Evolutionary conservation across 1,140 invertebrate genomes (phyloP), one percentile per base, ranked within the genome.

Genomic region (Nylanderia fulva): DNA sequence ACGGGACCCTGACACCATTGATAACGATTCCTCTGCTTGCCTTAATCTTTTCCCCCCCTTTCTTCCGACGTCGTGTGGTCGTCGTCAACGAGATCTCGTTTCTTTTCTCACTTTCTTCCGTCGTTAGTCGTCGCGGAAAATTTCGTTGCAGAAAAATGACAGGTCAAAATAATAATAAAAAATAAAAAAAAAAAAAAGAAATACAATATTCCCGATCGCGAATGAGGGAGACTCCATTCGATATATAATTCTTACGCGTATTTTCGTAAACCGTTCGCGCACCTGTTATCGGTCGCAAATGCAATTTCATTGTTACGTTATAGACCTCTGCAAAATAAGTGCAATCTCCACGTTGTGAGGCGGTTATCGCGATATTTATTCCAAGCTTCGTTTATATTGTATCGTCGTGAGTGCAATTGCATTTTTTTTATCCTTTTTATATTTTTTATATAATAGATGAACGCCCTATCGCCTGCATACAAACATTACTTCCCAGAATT

Each of bases 1-100:
- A 85, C 56, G 54, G 58, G 77, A 88, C 87, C 87, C 77, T 89
- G 88, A 89, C 88, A 89, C 87, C 87, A 86, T 89, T 89, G 88
- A 89, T 89, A 89, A 88, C 84, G 72, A 86, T 63, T 88, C 33
- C 56, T 69, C 66, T 58, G 68, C 86, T 83, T 69, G 69, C 72
- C 84, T 85, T 71, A 66, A 80, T 82, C 86, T 80, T 75, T 68
- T 36, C 77, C 21, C 56, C n/a, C 74, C 86, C 75, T 75, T 68
- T 36, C 77, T 18, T 45, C n/a, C 74, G 66, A 52, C 39, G 27
- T 15, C 9, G 48, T 13, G 68, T 69, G 7, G 69, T 11, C 21
- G 27, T 29, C 54, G 56, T 54, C n/a, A 61, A 56, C 76, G 61
- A 79, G 45, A 21, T 77, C 60, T 77, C 29, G 29, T 71, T 29